phyloP scores from a whole-genome alignment of 2,113 vertebrate genomes.

The Herpetotheres cachinnans region DNA sequence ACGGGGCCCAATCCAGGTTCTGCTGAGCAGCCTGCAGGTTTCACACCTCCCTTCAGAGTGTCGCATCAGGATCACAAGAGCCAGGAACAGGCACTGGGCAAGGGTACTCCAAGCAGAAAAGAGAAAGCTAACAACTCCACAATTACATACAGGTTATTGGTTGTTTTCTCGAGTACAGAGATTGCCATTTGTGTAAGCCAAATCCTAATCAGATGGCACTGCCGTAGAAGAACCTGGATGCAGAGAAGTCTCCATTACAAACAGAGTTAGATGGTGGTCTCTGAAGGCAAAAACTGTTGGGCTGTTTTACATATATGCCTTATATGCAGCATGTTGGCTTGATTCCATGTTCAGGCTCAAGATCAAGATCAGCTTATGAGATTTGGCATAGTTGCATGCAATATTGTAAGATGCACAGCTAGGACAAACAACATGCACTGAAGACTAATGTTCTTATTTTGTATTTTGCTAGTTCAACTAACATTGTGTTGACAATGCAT shows the following conservation, averaged over 20 bases:
- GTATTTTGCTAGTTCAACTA: background rate
- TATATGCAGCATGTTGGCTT: background rate
- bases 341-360: background rate
- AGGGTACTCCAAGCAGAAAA: background rate
- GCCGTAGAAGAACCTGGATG: background rate
- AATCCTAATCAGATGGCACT: background rate
- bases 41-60: background rate
- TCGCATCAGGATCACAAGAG: background rate
- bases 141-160: background rate
- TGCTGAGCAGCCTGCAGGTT: background rate
- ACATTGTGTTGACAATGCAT: background rate
- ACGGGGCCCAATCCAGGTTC: background rate
- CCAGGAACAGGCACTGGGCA: background rate
- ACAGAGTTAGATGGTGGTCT: background rate
- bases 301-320: background rate
- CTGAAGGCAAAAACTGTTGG: background rate
- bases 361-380: background rate
- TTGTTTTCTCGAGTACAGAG: background rate
- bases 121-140: background rate
- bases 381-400: background rate
- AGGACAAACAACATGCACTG: background rate
- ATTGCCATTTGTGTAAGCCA: background rate
- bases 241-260: background rate
- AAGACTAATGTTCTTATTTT: background rate
- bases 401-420: background rate